These are phyloP conservation scores for Colaptes auratus DNA, from an alignment of 2,113 vertebrate species.

Conservation along the genomic window DNA sequence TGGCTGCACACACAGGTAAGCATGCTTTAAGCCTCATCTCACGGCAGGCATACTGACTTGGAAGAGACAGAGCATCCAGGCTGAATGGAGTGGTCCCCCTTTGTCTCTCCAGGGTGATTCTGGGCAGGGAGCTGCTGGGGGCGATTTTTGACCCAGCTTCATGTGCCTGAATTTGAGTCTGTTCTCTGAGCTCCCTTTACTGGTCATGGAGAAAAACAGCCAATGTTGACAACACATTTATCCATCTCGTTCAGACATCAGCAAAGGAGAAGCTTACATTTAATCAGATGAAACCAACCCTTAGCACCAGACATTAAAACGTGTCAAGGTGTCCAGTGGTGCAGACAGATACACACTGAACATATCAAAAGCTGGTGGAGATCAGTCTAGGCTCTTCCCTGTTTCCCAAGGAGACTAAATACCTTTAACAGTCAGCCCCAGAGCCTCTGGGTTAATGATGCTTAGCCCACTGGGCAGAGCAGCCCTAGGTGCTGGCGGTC, in stretches of 20 bases:
- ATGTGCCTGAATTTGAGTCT: background rate
- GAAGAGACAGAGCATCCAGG: background rate
- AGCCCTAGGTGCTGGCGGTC: background rate
- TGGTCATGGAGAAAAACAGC: background rate
- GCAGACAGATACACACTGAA: background rate
- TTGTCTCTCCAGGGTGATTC: background rate
- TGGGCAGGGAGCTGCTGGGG: background rate
- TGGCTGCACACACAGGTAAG: background rate
- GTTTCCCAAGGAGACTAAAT: background rate
- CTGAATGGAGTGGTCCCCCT: background rate
- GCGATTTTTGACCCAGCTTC: background rate
- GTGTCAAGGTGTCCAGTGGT: background rate
- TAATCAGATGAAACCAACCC: background rate
- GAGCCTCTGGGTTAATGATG: background rate
- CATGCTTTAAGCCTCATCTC: background rate
- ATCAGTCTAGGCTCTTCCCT: background rate
- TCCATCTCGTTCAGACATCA: slow-evolving; percentile 6
- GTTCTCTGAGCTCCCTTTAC: background rate
- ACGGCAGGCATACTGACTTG: background rate
- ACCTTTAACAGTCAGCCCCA: background rate
- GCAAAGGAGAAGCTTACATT: background rate
- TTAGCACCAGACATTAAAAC: background rate
- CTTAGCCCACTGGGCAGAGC: background rate
- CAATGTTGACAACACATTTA: background rate
- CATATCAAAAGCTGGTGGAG: background rate